phyloP scores from a whole-genome alignment of 2,888 invertebrate species.

The Plebejus anna region DNA sequence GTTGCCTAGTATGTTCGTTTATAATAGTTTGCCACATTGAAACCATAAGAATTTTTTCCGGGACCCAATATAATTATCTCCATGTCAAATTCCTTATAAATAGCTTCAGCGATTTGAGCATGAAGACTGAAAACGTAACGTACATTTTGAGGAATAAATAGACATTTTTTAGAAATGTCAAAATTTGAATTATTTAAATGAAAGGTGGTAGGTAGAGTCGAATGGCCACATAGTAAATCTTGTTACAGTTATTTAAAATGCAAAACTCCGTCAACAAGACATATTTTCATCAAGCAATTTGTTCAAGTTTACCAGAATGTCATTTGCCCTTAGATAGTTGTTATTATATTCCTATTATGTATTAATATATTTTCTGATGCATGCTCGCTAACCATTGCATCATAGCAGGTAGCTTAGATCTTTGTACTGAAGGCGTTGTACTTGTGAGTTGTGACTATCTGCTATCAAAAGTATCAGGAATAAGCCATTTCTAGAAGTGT shows the following conservation, averaged over 20 bases:
- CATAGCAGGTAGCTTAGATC: neutral
- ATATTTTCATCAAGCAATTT: neutral
- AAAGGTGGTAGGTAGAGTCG: no score
- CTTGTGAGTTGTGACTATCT: neutral
- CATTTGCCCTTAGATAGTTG: conserved; percentile 21
- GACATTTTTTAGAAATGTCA: no score
- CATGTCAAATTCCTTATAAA: no score
- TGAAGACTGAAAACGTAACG: no score
- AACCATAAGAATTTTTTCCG: no score
- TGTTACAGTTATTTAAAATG: neutral
- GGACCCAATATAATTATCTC: no score
- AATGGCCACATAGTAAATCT: neutral
- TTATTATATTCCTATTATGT: conserved; percentile 17
- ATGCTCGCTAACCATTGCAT: conserved; percentile 4
- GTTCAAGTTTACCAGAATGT: neutral
- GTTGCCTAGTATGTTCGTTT: no score
- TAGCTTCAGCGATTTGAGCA: no score
- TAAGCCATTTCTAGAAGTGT: no score
- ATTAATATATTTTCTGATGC: conserved; percentile 24
- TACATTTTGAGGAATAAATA: no score
- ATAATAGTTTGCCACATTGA: no score
- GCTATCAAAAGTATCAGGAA: neutral
- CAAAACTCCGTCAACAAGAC: neutral
- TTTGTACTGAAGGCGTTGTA: neutral
- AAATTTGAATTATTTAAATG: no score